A percentile compares a stretch with the other conserved stretches of the same genome.
Evolutionary conservation across 2,113 vertebrate genomes (phyloP).

Genomic region (Lasiurus borealis): DNA sequence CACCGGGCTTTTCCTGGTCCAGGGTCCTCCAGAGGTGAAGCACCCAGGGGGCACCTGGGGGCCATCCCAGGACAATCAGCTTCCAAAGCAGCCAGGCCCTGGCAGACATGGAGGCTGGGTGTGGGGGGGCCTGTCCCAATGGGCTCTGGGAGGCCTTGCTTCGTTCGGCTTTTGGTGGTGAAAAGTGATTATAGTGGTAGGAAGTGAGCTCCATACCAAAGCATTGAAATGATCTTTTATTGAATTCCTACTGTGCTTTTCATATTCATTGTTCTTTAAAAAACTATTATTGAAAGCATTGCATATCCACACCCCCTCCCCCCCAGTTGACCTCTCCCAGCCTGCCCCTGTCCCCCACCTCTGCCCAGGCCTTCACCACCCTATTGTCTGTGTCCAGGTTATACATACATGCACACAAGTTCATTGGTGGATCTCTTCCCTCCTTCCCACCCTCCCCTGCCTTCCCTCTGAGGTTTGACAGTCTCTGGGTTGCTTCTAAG

Average conservation of each 20-base stretch:
- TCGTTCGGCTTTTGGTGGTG: not conserved
- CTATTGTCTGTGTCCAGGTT: too few relatives aligned
- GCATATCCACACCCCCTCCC: too few relatives aligned
- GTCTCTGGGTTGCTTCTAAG: too few relatives aligned
- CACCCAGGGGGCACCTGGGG: rapidly evolving
- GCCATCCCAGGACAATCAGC: not conserved
- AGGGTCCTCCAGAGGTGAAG: not conserved
- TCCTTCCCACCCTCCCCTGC: too few relatives aligned
- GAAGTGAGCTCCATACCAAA: not conserved
- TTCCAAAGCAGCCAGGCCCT: not conserved
- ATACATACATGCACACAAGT: too few relatives aligned
- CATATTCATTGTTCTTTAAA: too few relatives aligned
- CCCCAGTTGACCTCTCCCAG: too few relatives aligned
- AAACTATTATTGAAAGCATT: too few relatives aligned
- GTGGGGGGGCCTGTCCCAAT: not conserved
- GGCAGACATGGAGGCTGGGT: not conserved
- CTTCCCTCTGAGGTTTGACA: too few relatives aligned
- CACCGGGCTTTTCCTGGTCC: not conserved
- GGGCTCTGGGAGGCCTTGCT: not conserved
- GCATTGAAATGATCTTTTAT: not conserved
- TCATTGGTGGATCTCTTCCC: too few relatives aligned
- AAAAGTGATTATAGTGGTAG: not conserved
- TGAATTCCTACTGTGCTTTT: slow-evolving; percentile 51
- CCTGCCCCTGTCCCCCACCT: too few relatives aligned
- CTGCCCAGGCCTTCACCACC: too few relatives aligned